Conservation (phyloP, 2,113 vertebrate genomes). For the Thunnus maccoyii region DNA sequence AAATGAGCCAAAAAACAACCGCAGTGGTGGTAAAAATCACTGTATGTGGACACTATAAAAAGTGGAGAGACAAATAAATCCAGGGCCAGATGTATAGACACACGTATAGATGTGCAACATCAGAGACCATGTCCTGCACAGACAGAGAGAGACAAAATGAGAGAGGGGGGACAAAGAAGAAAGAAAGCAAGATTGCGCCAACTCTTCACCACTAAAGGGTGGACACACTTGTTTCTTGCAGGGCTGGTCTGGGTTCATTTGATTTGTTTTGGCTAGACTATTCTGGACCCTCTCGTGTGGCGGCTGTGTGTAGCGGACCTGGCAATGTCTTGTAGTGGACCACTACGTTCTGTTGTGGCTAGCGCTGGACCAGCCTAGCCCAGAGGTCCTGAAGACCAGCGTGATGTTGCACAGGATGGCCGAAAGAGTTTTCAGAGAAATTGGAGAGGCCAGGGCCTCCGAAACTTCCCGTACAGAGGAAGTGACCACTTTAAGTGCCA, state of each 20-base stretch:
- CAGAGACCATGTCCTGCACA: constrained; percentile 41
- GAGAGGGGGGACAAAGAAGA: constrained; percentile 27
- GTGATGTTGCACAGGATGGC: constrained; percentile 43
- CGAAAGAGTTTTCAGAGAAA: constrained; percentile 54
- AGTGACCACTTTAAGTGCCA: constrained; percentile 69
- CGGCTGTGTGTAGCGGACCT: constrained; percentile 59
- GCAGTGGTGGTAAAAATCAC: constrained; percentile 56
- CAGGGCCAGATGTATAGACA: constrained; percentile 44
- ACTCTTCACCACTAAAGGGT: constrained; percentile 70
- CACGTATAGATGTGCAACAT: constrained; percentile 56
- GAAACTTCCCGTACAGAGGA: constrained; percentile 59
- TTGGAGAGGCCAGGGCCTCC: constrained; percentile 39
- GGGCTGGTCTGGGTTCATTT: constrained; percentile 55
- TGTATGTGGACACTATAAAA: constrained; percentile 64
- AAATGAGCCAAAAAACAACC: constrained; percentile 54
- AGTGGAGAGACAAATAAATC: constrained; percentile 49
- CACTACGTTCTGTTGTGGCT: constrained; percentile 78
- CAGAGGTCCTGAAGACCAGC: constrained; percentile 57
- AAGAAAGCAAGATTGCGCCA: constrained; percentile 39
- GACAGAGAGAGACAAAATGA: constrained; percentile 57
- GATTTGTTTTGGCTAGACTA: constrained; percentile 70
- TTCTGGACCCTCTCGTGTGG: constrained; percentile 67
- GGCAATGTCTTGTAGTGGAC: constrained; percentile 62
- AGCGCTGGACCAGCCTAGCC: constrained; percentile 33
- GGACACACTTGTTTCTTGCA: constrained; percentile 61